Evolutionary conservation across 2,113 vertebrate species (phyloP), one percentile per base, ranked within the genome.

Genomic region (Podiceps cristatus): DNA sequence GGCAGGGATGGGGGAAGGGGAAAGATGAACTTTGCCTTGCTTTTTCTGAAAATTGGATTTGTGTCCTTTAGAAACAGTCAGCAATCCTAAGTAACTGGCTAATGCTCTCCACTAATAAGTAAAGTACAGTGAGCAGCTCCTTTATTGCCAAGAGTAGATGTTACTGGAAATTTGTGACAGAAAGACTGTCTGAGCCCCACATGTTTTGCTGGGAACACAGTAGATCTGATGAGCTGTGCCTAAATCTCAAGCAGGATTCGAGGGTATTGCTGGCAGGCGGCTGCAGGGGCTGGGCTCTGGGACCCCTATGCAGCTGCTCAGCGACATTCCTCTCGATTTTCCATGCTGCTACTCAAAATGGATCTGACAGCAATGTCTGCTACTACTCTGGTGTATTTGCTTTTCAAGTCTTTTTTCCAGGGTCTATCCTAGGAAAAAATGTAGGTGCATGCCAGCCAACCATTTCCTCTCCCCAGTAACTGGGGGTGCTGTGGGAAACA

Each of bases 291-390:
- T 58, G 76, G 31, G 75, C 69, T 78, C n/a, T 2, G 8, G 69
- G 87, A 95, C 91, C 66, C 84, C 90, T 45, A 40, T 88, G 90
- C 96, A 88, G 95, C 96, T 96, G 96, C 96, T 96, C 62, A 13
- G 77, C 0, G 9, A 69, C 90, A 88, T 96, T 97, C 90, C 95
- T 95, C 66, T 93, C 81, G 49, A 49, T 90, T 95, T 96, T 95
- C 96, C 17, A 5, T 88, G 84, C 95, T 93, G 93, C 58, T 75
- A 3, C 93, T 88, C 4, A 0, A 85, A 96, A 93, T 93, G 92
- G 74, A 93, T 95, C 81, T 88, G 81, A 93, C 90, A 62, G 95
- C 66, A 96, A 79, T 93, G 95, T 93, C 95, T 96, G 87, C 78
- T 87, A 1, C 74, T 90, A 6, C 58, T 79, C 62, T 82, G 47